These are phyloP conservation scores for Pseudeuparius sepicola DNA, from an alignment of 2,888 invertebrate species.

Conservation along the genomic window DNA sequence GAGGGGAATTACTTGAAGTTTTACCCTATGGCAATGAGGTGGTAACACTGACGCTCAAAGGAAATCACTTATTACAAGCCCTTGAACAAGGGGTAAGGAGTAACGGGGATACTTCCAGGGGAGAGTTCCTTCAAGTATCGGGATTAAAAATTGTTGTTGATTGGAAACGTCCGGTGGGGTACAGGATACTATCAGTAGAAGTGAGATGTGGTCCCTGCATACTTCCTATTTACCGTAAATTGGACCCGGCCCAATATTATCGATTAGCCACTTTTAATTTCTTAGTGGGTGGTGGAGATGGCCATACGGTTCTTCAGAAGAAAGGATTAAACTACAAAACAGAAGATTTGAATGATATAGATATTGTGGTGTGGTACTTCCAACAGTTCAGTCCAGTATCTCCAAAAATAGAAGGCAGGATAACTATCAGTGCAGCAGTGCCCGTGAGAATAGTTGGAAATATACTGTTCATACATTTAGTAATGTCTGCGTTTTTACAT, in stretches of 20 bases:
- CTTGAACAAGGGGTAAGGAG: slow-evolving; percentile 34
- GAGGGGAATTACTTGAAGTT: slow-evolving; percentile 60
- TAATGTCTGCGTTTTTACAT: too few species aligned
- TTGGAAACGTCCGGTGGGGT: slow-evolving; percentile 47
- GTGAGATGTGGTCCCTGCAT: slow-evolving; percentile 61
- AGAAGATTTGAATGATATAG: slow-evolving; percentile 44
- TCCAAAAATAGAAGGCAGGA: slow-evolving; percentile 55
- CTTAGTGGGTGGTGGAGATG: slow-evolving; percentile 66
- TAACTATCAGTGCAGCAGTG: slow-evolving; percentile 35
- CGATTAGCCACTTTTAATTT: slow-evolving; percentile 56
- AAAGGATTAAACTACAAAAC: slow-evolving; percentile 33
- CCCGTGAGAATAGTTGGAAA: too few species aligned
- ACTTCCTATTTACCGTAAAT: slow-evolving; percentile 46
- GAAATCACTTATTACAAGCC: slow-evolving; percentile 47
- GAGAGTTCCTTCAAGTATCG: slow-evolving; percentile 74
- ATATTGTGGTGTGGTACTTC: slow-evolving; percentile 48
- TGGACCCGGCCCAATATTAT: slow-evolving; percentile 49
- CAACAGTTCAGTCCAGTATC: slow-evolving; percentile 49
- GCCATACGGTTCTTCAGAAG: slow-evolving; percentile 44
- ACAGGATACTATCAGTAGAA: slow-evolving; percentile 52
- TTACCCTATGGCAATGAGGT: slow-evolving; percentile 69
- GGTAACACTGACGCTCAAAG: slow-evolving; percentile 54
- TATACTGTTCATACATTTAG: too few species aligned
- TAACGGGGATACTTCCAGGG: slow-evolving; percentile 40
- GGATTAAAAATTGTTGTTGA: slow-evolving; percentile 66